Evolutionary conservation across 2,113 vertebrate genomes (phyloP), one percentile per base, ranked within the genome.

Genomic region (Dromaius novaehollandiae): DNA sequence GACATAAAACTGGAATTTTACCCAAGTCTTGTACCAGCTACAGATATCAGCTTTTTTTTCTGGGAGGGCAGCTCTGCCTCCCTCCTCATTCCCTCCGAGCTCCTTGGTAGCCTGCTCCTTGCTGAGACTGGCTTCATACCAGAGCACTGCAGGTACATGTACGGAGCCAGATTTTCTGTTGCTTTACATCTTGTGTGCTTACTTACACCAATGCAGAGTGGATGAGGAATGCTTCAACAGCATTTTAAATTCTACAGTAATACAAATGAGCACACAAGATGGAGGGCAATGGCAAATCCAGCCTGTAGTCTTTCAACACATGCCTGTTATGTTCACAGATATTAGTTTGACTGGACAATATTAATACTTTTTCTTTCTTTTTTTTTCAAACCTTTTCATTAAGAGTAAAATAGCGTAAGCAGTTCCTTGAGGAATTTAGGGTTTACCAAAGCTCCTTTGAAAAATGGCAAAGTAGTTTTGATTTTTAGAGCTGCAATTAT

Each of bases 401-500:
- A 95, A 70, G 34, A 70, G 48, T 74, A 93, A 95, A 93, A 90
- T 32, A 87, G 24, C 24, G 65, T 44, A 93, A 90, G 48, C 44
- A 64, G 8, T 65, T 96, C 58, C 78, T 93, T 71, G 28, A 95
- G 79, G 76, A 79, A 71, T 13, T 71, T 40, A 77, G n/a, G 40
- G 85, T 89, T 95, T 91, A 80, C 85, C 71, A 90, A 94, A 90
- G 3, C 42, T 74, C 60, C n/a, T 95, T 82, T 86, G 68, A 93
- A 94, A 95, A 92, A 89, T 18, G 32, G 46, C 13, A 75, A 87
- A 79, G 53, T 66, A 80, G 55, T 91, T 96, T 85, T 93, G 78
- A 91, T 74, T 89, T 93, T 97, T 56, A 94, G 71, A 85, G 71
- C 68, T 2, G 14, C 71, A 95, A 75, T 94, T 95, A 97, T 10